phyloP scores from a whole-genome alignment of 1,140 invertebrate genomes.

The Delia radicum region DNA sequence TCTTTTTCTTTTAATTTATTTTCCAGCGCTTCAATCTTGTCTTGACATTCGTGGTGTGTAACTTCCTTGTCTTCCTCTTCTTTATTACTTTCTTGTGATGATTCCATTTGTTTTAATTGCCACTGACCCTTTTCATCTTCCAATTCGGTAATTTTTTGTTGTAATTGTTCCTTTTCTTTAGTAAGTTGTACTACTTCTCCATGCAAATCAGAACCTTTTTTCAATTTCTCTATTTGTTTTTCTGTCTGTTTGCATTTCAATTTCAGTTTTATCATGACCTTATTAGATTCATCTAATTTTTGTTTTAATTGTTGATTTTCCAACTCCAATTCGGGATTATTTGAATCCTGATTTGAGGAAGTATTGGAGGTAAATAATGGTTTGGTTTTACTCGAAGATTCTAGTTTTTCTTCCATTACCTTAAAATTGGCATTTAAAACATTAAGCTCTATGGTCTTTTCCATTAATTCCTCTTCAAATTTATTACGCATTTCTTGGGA shows the following conservation, averaged over 20 bases:
- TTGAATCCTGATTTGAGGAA: slow-evolving; percentile 63
- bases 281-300: slow-evolving; percentile 74
- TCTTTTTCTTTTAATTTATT: slow-evolving; percentile 23
- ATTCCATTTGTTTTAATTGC: slow-evolving; percentile 62
- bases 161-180: slow-evolving; percentile 64
- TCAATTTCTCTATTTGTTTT: slow-evolving; percentile 77
- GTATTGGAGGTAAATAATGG: slow-evolving; percentile 47
- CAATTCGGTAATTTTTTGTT: slow-evolving; percentile 77
- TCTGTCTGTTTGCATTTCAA: slow-evolving; percentile 80
- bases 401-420: slow-evolving; percentile 60
- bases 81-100: slow-evolving; percentile 16
- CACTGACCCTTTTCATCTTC: slow-evolving; percentile 90
- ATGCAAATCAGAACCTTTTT: slow-evolving; percentile 69
- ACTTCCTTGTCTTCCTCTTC: background rate
- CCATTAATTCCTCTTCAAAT: slow-evolving; percentile 60
- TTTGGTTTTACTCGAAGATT: slow-evolving; percentile 45
- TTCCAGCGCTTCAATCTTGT: background rate
- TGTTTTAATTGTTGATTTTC: slow-evolving; percentile 65
- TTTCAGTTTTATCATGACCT: slow-evolving; percentile 82
- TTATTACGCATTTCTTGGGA: slow-evolving; percentile 41
- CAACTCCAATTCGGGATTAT: slow-evolving; percentile 75
- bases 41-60: background rate
- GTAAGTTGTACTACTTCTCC: slow-evolving; percentile 66
- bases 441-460: slow-evolving; percentile 59
- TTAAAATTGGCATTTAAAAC: slow-evolving; percentile 54